These are phyloP conservation scores for Papilio demoleus DNA, from an alignment of 2,888 invertebrate species.

Conservation along the genomic window DNA sequence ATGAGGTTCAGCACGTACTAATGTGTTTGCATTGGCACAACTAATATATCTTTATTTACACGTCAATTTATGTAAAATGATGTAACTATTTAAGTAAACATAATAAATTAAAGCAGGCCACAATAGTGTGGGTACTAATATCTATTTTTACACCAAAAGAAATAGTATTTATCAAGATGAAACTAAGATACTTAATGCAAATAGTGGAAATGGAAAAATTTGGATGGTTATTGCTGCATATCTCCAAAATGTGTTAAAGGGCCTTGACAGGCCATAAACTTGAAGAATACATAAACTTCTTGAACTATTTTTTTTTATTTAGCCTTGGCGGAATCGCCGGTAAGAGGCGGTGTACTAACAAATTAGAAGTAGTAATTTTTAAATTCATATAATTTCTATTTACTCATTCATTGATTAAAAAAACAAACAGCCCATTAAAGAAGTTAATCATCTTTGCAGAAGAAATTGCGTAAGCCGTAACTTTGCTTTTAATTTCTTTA, in stretches of 20 bases:
- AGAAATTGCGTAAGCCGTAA: conserved; percentile 17
- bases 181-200: no score
- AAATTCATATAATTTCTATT: no score
- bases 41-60: conserved; percentile 9
- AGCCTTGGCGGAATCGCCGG: no score
- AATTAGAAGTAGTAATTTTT: no score
- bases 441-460: conserved; percentile 25
- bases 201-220: no score
- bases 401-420: conserved; percentile 9
- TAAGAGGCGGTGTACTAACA: no score
- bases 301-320: no score
- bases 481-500: conserved; percentile 34
- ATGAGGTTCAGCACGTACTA: conserved; percentile 7
- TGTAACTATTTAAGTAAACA: conserved; percentile 12
- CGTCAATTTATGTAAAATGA: conserved; percentile 16
- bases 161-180: background rate
- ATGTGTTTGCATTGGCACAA: conserved; percentile 11
- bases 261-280: no score
- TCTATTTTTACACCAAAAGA: background rate
- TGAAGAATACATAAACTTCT: no score
- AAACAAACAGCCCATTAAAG: background rate
- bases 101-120: background rate
- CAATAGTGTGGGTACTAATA: background rate
- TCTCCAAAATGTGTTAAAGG: no score
- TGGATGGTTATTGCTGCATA: no score